Percentiles rank a stretch among this genome's conserved stretches.
Evolutionary conservation across 2,888 invertebrate genomes (phyloP).

Genomic region (Cantharis rustica): DNA sequence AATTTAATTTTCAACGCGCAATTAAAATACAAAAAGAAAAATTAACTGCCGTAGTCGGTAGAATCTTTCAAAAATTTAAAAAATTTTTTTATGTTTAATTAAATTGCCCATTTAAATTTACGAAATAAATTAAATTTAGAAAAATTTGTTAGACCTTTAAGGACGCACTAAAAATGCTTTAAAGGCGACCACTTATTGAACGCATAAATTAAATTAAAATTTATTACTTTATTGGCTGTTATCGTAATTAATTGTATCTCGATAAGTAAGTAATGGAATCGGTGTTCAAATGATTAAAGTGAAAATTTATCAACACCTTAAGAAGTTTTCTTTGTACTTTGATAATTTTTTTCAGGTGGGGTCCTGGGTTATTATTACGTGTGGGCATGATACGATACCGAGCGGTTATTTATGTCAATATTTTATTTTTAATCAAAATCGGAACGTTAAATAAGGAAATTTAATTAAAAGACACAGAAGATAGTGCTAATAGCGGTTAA

Average conservation of each 20-base stretch:
- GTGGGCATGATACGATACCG: background rate
- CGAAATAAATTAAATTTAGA: background rate
- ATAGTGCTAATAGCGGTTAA: background rate
- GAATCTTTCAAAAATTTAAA: background rate
- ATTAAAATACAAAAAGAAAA: too few species aligned
- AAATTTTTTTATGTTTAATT: too few species aligned
- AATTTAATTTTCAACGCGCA: background rate
- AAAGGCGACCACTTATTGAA: background rate
- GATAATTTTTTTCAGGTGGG: background rate
- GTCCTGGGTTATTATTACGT: background rate
- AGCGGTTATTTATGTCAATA: background rate
- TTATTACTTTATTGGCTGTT: background rate
- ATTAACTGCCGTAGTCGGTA: background rate
- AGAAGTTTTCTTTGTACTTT: constrained; percentile 2
- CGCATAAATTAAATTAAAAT: background rate
- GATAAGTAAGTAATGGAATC: constrained; percentile 1
- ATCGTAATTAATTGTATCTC: background rate
- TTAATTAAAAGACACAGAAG: background rate
- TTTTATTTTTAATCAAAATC: background rate
- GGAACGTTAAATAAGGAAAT: background rate
- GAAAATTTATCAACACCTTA: background rate
- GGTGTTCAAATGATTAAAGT: background rate
- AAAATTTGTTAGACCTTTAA: background rate
- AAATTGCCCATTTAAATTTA: too few species aligned
- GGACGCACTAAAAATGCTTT: background rate